Base-by-base conservation (phyloP, 2,888 invertebrate genomes). In the Ectemnius lituratus region DNA sequence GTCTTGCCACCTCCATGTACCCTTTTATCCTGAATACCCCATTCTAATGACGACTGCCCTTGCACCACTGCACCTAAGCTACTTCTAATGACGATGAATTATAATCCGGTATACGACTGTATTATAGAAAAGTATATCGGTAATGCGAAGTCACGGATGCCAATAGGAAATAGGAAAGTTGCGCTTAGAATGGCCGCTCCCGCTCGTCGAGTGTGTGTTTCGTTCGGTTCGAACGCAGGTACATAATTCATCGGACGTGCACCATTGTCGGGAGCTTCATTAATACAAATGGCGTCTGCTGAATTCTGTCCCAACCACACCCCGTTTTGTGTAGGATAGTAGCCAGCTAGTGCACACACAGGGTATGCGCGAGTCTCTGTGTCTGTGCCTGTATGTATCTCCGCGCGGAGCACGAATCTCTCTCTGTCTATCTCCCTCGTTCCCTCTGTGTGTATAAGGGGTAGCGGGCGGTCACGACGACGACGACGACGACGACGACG, bases 271-370 rank as follows among this genome's bases (percentile, higher is more conserved):
- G 87, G 83, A 82, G 88, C 88, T 90, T 90, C 90, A 90, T 90
- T 90, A 90, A 90, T 90, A 90, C 90, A 90, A 90, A 90, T 90
- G 90, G 90, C 90, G 90, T 90, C 90, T 90, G 89, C 84, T 90
- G 90, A 90, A 90, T 90, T 90, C 89, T 86, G 81, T 79, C 86
- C 81, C 78, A 76, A 78, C 81, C 84, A 70, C 79, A 73, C 75
- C 77, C 73, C 77, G 68, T 71, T 73, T 67, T 68, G 69, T 66
- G 76, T 73, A 61, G 78, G 78, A 75, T 76, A 67, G 82, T 78
- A 78, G 80, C 82, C 75, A 79, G 83, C 75, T 28, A 69, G 75
- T 71, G 73, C 70, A 71, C 63, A 67, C 72, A 71, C 73, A 20
- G 67, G 58, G 23, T 23, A 3, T 70, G 71, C 65, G 70, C 58